Conservation (phyloP, 2,888 invertebrate genomes). For the Margaritifera margaritifera region DNA sequence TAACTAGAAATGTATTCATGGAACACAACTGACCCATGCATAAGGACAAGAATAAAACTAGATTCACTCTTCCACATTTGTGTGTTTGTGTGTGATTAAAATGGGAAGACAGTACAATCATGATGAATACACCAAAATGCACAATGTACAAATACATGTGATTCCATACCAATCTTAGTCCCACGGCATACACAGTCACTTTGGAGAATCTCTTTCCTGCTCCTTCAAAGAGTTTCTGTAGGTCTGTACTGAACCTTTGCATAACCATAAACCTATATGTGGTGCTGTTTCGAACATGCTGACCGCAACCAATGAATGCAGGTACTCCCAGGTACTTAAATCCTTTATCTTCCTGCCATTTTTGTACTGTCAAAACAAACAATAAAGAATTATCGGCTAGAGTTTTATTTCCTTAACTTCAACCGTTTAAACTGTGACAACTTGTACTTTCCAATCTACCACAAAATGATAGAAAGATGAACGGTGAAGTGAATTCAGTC, state of each 20-base stretch:
- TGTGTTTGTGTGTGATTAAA: too few species aligned
- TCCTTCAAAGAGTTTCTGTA: conserved; percentile 85
- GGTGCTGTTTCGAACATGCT: conserved; percentile 82
- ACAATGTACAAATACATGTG: too few species aligned
- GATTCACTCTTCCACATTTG: too few species aligned
- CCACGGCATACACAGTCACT: conserved; percentile 85
- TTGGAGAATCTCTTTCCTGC: conserved; percentile 79
- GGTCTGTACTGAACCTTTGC: conserved; percentile 89
- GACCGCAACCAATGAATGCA: conserved; percentile 90
- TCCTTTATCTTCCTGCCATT: conserved; percentile 80
- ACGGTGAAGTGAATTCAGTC: too few species aligned
- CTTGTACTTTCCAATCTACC: too few species aligned
- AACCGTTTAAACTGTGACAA: background rate
- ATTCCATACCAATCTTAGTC: conserved; percentile 83
- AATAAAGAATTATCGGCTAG: conserved; percentile 5
- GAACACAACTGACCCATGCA: too few species aligned
- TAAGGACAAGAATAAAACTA: too few species aligned
- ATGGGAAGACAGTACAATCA: too few species aligned
- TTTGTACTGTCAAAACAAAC: conserved; percentile 77
- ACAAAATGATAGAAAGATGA: too few species aligned
- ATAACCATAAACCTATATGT: conserved; percentile 95
- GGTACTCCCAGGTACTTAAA: conserved; percentile 88
- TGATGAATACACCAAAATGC: too few species aligned
- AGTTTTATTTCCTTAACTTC: too few species aligned
- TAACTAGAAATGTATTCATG: too few species aligned